Evolutionary conservation across 2,113 vertebrate species (phyloP), one percentile per base, ranked within the genome.

Genomic region (Cacatua alba): DNA sequence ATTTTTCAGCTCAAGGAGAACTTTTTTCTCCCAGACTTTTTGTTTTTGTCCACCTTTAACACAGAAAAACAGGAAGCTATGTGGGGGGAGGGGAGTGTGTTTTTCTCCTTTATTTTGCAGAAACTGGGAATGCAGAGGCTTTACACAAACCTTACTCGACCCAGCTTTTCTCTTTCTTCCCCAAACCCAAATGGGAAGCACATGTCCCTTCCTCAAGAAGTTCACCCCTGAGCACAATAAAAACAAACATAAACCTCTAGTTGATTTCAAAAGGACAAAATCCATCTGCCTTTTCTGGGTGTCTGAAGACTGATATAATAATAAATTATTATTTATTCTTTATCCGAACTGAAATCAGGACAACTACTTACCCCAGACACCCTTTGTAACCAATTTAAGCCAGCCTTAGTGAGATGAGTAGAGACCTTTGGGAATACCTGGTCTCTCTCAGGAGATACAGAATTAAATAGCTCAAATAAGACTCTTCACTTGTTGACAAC

Each of bases 21-120:
- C 2, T 14, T 14, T 17, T 11, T 15, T 17, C 5, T 12, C 8
- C 4, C 6, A 17, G 2, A 52, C 19, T 77, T 81, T 81, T 19
- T 35, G 7, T 31, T 35, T 57, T 84, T 12, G 15, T 48, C 18
- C n/a, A 28, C 31, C 62, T 84, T 87, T 23, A 70, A 43, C 31
- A 37, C 8, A 41, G 29, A 74, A 79, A 86, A 48, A 9, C 16
- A 52, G 65, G 65, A 82, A 82, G 59, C 7, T 49, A 2, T 17
- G 13, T 6, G 29, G 15, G 41, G 21, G 35, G 41, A 44, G 3
- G n/a, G 23, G 6, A 43, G 4, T 4, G 4, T 43, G 17, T 4
- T 62, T 60, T 28, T 29, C 2, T 37, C 2, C 12, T 7, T 31
- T 11, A 28, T 31, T 7, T 6, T 7, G 0, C 6, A 35, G 21